These are phyloP conservation scores for Galeopterus variegatus DNA, from an alignment of 2,113 vertebrate species.

Conservation along the genomic window DNA sequence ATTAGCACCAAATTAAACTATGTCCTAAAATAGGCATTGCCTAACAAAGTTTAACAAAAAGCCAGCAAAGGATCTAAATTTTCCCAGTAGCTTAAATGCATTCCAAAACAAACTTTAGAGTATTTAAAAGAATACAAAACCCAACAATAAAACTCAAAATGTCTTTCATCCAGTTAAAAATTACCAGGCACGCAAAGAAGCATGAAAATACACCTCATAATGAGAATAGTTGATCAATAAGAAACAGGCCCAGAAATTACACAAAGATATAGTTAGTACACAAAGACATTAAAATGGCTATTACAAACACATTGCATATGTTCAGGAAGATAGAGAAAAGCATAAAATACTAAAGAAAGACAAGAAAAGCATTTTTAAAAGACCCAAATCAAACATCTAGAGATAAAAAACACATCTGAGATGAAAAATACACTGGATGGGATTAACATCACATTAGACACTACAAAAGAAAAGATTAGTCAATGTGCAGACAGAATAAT, in stretches of 20 bases:
- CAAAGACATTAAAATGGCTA: neutral
- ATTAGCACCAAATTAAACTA: neutral
- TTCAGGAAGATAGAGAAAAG: conserved; percentile 8
- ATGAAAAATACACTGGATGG: neutral
- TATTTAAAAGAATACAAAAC: neutral
- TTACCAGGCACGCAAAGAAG: neutral
- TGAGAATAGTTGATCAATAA: neutral
- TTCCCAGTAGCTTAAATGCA: neutral
- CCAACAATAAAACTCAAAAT: neutral
- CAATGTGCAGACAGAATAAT: neutral
- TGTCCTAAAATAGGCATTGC: neutral
- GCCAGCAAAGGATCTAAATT: neutral
- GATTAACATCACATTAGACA: neutral
- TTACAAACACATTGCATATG: neutral
- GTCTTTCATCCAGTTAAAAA: neutral
- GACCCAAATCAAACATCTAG: neutral
- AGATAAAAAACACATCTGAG: neutral
- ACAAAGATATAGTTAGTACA: neutral
- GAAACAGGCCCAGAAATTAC: neutral
- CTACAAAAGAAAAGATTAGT: neutral
- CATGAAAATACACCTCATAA: conserved; percentile 12
- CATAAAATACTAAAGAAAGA: neutral
- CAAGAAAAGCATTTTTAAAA: conserved; percentile 21
- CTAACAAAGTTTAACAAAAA: neutral
- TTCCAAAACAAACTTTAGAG: conserved; percentile 25